Evolutionary conservation across 2,113 vertebrate genomes (phyloP), one percentile per base, ranked within the genome.

Genomic region (Mionectes macconnelli): DNA sequence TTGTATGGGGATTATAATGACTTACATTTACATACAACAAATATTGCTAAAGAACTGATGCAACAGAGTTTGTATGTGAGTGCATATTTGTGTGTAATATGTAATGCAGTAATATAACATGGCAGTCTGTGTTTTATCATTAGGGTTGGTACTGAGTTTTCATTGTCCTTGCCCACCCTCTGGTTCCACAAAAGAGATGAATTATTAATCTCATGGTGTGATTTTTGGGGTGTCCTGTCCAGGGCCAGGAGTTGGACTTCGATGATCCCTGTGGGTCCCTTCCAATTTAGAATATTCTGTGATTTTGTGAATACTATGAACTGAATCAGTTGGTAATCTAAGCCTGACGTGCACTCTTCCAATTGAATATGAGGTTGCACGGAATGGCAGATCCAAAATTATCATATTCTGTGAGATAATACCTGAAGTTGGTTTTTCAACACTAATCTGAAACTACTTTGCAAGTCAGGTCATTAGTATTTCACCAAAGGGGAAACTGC

Each of bases 11-110:
- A 90, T 96, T 94, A 87, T 90, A 93, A 78, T 57, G 79, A 35
- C 64, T 96, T 94, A 63, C 14, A 90, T 92, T 89, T 94, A 50
- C 66, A 84, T 89, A 75, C 49, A 85, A 83, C 75, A 72, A 92
- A 74, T 25, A 75, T 72, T 53, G 18, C 57, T 92, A 72, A 81
- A 89, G 68, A 74, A 72, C 52, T 42, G 80, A 40, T 72, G 69
- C 40, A 40, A 35, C 37, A 56, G n/a, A 49, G 14, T 76, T 39
- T 77, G n/a, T 81, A 49, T 73, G 24, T 24, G 31, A 37, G 14
- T 35, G 20, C 45, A 2, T 91, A 42, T 82, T 53, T 74, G 17
- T 69, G 30, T 75, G 22, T 76, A 40, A 16, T 31, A 37, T 14
- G 17, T n/a, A 82, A 67, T 63, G 14, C 18, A 74, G 25, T 56